A percentile compares a stretch with the other conserved stretches of the same genome.
phyloP scores from a whole-genome alignment of 2,888 invertebrate species.

The Diaprepes abbreviatus region DNA sequence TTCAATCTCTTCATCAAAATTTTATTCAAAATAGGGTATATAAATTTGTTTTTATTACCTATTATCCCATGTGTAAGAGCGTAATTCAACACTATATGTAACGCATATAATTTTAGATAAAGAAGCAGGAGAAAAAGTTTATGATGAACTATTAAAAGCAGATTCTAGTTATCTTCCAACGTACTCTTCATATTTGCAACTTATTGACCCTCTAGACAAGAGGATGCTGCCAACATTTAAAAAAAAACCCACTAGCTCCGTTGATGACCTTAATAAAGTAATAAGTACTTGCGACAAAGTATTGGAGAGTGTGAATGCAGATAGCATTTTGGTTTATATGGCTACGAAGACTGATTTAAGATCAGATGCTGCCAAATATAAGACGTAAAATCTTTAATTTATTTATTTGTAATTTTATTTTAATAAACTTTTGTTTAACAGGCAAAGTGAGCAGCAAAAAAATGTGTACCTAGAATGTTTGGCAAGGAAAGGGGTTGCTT shows the following conservation, averaged over 20 bases:
- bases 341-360: constrained; percentile 90
- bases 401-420: background rate
- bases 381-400: constrained; percentile 33
- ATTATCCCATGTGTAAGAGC: too few species aligned
- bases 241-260: constrained; percentile 48
- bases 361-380: constrained; percentile 77
- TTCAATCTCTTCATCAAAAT: too few species aligned
- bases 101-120: constrained; percentile 59
- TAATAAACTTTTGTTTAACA: constrained; percentile 45
- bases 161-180: constrained; percentile 83
- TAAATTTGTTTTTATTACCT: too few species aligned
- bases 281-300: constrained; percentile 77
- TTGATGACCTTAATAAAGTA: constrained; percentile 69
- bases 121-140: constrained; percentile 71
- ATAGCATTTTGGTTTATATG: constrained; percentile 83
- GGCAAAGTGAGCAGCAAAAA: constrained; percentile 85
- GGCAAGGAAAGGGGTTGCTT: constrained; percentile 80
- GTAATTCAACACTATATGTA: too few species aligned
- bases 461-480: constrained; percentile 84
- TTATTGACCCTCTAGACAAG: constrained; percentile 76
- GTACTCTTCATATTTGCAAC: constrained; percentile 84
- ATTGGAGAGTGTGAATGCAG: constrained; percentile 80
- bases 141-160: constrained; percentile 79
- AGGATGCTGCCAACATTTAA: constrained; percentile 64
- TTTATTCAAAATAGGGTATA: too few species aligned